phyloP scores from a whole-genome alignment of 2,888 invertebrate genomes.

The Germaria angustata region DNA sequence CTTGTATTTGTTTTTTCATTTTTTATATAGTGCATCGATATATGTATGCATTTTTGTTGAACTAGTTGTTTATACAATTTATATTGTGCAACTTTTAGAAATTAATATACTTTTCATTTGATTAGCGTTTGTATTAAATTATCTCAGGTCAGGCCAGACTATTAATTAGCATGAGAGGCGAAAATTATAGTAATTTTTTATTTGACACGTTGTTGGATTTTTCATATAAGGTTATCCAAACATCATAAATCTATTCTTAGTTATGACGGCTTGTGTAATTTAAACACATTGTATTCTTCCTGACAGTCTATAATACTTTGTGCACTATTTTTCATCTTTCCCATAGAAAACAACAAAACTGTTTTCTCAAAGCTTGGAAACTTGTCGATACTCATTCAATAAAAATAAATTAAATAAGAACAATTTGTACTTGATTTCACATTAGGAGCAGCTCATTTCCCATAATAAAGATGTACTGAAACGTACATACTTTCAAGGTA shows the following conservation, averaged over 20 bases:
- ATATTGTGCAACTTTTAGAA: conserved; percentile 18
- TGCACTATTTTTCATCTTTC: too few species aligned
- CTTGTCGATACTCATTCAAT: conserved; percentile 26
- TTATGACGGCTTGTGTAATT: too few species aligned
- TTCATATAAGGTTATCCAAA: neutral
- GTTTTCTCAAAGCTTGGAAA: too few species aligned
- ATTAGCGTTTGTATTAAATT: conserved; percentile 9
- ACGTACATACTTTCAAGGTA: neutral
- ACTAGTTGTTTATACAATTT: conserved; percentile 19
- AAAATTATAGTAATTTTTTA: neutral
- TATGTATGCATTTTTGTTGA: conserved; percentile 21
- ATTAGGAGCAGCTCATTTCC: conserved; percentile 34
- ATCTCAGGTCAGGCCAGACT: conserved; percentile 7
- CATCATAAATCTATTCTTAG: too few species aligned
- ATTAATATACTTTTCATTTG: conserved; percentile 32
- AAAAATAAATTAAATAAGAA: conserved; percentile 43
- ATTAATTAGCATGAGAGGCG: neutral
- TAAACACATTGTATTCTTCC: too few species aligned
- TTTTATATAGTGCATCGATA: neutral
- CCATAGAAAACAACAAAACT: too few species aligned
- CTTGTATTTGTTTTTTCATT: neutral
- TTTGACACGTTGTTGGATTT: neutral
- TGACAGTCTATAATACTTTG: too few species aligned
- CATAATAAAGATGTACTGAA: neutral
- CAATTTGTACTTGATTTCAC: conserved; percentile 52